Percentiles rank a stretch among this genome's conserved stretches.
Evolutionary conservation across 2,797 vertebrate species (phyloP).

Genomic region (Muraenolepis orangiensis): DNA sequence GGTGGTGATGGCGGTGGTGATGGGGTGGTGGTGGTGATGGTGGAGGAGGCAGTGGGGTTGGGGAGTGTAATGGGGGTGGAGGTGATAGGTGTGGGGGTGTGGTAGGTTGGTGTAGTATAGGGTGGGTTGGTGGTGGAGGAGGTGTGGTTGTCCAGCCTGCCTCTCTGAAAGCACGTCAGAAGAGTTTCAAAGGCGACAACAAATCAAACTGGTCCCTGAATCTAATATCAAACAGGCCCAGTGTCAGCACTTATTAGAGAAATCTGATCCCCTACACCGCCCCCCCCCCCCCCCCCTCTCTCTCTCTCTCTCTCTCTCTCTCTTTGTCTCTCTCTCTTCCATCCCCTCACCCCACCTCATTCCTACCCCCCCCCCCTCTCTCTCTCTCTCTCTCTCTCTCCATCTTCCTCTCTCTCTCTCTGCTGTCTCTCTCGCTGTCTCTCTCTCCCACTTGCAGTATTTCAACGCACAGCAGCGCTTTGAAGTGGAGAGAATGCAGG

Average conservation of each 20-base stretch:
- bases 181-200: slow-evolving; percentile 93
- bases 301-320: neutral
- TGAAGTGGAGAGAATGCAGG: slow-evolving; percentile 91
- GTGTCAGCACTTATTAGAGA: slow-evolving; percentile 98
- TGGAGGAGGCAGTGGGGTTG: too few species aligned
- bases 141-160: slow-evolving; percentile 63
- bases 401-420: neutral
- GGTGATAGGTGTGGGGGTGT: neutral
- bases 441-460: slow-evolving; percentile 70
- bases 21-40: too few species aligned
- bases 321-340: too few species aligned
- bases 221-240: slow-evolving; percentile 94
- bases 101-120: neutral
- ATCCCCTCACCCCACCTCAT: too few species aligned
- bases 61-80: neutral
- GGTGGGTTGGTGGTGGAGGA: slow-evolving; percentile 36
- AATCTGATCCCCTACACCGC: slow-evolving; percentile 76
- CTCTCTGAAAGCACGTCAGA: slow-evolving; percentile 86
- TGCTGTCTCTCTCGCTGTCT: neutral
- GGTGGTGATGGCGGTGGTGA: too few species aligned
- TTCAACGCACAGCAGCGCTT: slow-evolving; percentile 83
- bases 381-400: too few species aligned
- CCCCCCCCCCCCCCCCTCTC: neutral
- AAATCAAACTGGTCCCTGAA: slow-evolving; percentile 93
- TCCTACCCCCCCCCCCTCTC: too few species aligned